Percentiles rank a stretch among this genome's conserved stretches.
These are phyloP conservation scores for Dunckerocampus dactyliophorus DNA, from an alignment of 2,113 vertebrate genomes.

Conservation along the genomic window DNA sequence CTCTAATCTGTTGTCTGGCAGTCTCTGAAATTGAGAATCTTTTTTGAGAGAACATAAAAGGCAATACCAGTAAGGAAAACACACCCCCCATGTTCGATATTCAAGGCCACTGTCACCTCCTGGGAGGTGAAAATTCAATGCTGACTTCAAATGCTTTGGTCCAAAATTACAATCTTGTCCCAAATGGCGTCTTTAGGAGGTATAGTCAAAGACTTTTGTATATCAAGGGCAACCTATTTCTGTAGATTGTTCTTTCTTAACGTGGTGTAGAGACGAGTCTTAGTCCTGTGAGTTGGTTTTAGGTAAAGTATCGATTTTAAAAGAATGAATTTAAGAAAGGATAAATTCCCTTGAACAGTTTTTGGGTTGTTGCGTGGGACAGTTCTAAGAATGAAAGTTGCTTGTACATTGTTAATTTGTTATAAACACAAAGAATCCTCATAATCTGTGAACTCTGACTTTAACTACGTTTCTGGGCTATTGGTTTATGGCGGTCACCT, in stretches of 20 bases:
- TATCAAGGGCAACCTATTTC: neutral
- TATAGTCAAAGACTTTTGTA: neutral
- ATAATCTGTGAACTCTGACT: neutral
- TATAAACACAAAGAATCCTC: neutral
- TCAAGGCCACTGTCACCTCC: conserved; percentile 14
- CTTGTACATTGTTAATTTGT: neutral
- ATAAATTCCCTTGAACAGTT: neutral
- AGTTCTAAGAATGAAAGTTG: neutral
- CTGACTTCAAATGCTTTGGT: conserved; percentile 5
- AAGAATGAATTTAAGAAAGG: neutral
- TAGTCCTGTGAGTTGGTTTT: conserved; percentile 13
- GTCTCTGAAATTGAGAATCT: conserved; percentile 23
- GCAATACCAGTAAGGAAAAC: conserved; percentile 10
- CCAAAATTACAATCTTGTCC: conserved; percentile 7
- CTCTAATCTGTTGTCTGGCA: conserved; percentile 27
- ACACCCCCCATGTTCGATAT: conserved; percentile 9
- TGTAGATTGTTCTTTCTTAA: conserved; percentile 1
- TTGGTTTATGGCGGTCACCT: conserved; percentile 1
- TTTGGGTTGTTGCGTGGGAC: neutral
- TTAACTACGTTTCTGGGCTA: neutral
- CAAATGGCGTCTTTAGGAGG: conserved; percentile 1
- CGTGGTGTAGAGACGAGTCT: neutral
- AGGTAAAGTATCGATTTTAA: conserved; percentile 1
- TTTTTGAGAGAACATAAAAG: conserved; percentile 13
- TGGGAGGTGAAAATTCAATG: conserved; percentile 3